Base-by-base conservation (phyloP, 1,140 invertebrate species). In the Cephus cinctus region DNA sequence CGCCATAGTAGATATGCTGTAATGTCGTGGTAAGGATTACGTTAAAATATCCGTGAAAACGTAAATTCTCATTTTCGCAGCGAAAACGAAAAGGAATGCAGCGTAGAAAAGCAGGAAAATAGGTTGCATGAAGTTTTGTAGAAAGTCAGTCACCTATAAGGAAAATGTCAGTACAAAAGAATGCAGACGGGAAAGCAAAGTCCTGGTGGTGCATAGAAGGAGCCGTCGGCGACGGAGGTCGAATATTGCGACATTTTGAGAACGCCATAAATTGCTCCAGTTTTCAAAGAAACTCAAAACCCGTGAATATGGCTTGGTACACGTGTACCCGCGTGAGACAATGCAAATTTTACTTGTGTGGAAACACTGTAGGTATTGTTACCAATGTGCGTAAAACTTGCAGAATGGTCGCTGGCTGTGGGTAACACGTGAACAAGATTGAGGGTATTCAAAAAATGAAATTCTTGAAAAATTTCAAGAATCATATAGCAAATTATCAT, bases 221-320 rank as follows among this genome's bases (percentile, higher is more conserved):
- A 27, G 25, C 6, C 25, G 25, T 8, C 51, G 47, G 27, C 40
- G 30, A 23, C 39, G 56, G 60, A 50, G 43, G 40, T 54, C 63
- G 56, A 65, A 63, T 63, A 64, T 71, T 64, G 59, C 61, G 40
- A 47, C 51, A 50, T 62, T 61, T 62, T 59, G 59, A 27, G 41
- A 56, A 50, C 39, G 52, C 51, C 65, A 69, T 74, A 75, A 76
- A 72, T 72, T 76, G 71, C 67, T 60, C 69, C 39, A 74, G 56
- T 74, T 76, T 57, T 65, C 47, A 65, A 63, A 59, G 58, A 62
- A 67, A 67, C 47, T 52, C 54, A 54, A 44, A 41, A 48, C 50
- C 25, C 51, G 50, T 53, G 50, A n/a, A n/a, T n/a, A n/a, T n/a
- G n/a, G n/a, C n/a, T n/a, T n/a, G n/a, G n/a, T n/a, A 63, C 58